Base-by-base conservation (phyloP, 37 sponge, comb jelly and placozoan species). In the Lycopodina hypogea region DNA sequence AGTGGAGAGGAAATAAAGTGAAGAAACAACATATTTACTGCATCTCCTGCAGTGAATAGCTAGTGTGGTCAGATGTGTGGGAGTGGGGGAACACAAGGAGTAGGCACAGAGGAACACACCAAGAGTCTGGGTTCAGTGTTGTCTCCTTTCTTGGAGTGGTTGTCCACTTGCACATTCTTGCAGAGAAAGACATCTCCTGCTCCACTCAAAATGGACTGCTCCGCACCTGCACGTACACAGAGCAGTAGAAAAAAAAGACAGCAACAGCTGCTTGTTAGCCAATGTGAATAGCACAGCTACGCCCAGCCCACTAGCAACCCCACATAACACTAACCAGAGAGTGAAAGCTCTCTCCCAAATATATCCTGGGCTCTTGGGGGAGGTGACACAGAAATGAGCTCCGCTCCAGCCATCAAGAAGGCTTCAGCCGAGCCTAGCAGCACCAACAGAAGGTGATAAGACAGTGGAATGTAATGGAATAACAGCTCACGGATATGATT, bases 61-160 rank as follows among this genome's bases (percentile, higher is more conserved):
- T n/a, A n/a, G n/a, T n/a, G n/a, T n/a, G n/a, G n/a, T n/a, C n/a
- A n/a, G n/a, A n/a, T n/a, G n/a, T n/a, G n/a, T n/a, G 48, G 48
- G 8, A 45, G 48, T 12, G 48, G 48, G 48, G 48, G 8, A 45
- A 45, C 48, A 45, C 8, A 45, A 45, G 48, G 48, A 9, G 48
- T 4, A 45, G 48, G 8, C 4, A 45, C 48, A 45, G 48, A 45
- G 48, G 48, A 45, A 45, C 81, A 60, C 50, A 92, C 93, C 88
- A 92, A 35, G 1, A 67, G 64, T 41, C 73, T 87, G 1, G 89
- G 93, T 42, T 88, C 93, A 2, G 74, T 69, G 33, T 38, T 53
- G 9, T 84, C 81, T 59, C 86, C 89, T 35, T 92, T 92, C 93
- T 84, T 88, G 15, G 84, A 62, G 55, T 48, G 71, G 11, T 42